Evolutionary conservation across 2,113 vertebrate genomes (phyloP), one percentile per base, ranked within the genome.

Genomic region (Tachysurus fulvidraco): DNA sequence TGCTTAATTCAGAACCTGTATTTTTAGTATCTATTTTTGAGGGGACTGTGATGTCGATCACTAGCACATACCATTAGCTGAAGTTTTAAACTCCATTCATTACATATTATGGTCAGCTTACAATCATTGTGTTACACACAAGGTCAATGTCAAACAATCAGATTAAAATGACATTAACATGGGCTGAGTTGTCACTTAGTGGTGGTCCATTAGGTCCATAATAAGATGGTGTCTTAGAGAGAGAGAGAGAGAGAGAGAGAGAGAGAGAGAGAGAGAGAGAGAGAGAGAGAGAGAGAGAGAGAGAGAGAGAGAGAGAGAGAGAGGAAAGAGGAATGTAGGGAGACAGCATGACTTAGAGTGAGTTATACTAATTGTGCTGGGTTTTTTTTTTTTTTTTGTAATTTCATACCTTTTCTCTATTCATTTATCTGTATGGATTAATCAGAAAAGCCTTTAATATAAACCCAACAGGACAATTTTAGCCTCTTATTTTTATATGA

Each of bases 71-170:
- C 1, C 74, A 28, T 46, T 54, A 76, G 23, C 12, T 76, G 41
- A 73, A 23, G 21, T 73, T 11, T 36, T 73, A 19, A 74, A 21
- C 71, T 44, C 41, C 21, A 0, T 46, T 46, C 69, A 21, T 73
- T 73, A 73, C 19, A 44, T 73, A 74, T 74, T 1, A 74, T 50
- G 9, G 30, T 41, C 6, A 17, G 19, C 36, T 19, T 71, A 36
- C 17, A 71, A 10, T 71, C 41, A 25, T 46, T 74, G 71, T 46
- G 71, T 46, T 46, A 46, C 71, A 36, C 41, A 46, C 19, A 7
- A 25, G 21, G 71, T 74, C 13, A n/a, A 76, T n/a, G 73, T 46
- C 71, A 74, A 25, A 74, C 69, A 17, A 73, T 73, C 69, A 73
- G 16, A 73, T 46, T 44, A 10, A 73, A 36, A 36, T 71, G 17